phyloP scores from a whole-genome alignment of 2,113 vertebrate species.

The Sylvietta virens region DNA sequence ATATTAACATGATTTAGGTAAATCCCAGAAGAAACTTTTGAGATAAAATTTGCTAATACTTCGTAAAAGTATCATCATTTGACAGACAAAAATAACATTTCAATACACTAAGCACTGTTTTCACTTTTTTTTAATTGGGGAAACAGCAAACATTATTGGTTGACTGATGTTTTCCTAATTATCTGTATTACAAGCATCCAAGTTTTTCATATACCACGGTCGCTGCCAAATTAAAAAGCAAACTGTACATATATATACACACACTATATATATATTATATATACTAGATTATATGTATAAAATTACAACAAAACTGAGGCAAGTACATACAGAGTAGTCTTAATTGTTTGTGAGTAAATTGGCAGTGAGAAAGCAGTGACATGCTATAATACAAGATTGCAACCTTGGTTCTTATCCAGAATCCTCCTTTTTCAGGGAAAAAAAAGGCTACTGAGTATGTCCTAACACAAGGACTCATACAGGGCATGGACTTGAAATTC shows the following conservation, averaged over 20 bases:
- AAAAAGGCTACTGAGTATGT: neutral
- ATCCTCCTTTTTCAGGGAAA: neutral
- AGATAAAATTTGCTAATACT: neutral
- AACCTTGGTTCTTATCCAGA: neutral
- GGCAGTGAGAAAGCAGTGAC: neutral
- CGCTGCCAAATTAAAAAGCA: neutral
- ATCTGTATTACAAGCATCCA: neutral
- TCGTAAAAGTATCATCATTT: neutral
- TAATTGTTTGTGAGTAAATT: neutral
- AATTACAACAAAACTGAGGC: neutral
- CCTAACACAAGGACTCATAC: neutral
- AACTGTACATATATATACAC: neutral
- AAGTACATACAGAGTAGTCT: neutral
- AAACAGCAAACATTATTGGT: rapidly evolving
- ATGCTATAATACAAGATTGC: neutral
- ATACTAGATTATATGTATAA: neutral
- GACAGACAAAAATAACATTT: neutral
- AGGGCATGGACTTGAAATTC: neutral
- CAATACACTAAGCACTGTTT: neutral
- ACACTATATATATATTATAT: too few species aligned
- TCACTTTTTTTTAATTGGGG: neutral
- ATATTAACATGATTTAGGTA: neutral
- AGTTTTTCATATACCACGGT: neutral
- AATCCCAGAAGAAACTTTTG: neutral
- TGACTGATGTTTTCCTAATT: neutral